These are phyloP conservation scores for Teleogryllus oceanicus DNA, from an alignment of 2,888 invertebrate species.

Conservation along the genomic window DNA sequence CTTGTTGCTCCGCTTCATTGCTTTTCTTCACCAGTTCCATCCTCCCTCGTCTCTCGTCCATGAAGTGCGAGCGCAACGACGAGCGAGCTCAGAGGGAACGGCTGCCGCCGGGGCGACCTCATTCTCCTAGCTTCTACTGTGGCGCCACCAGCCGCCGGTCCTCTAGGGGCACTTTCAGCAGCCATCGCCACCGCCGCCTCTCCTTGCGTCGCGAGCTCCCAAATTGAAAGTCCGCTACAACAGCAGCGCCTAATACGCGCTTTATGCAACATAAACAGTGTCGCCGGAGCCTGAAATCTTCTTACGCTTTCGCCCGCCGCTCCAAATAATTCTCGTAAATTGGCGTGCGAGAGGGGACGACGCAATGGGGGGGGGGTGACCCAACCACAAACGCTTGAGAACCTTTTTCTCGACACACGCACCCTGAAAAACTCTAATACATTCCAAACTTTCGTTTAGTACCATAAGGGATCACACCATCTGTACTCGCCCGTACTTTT, in stretches of 20 bases:
- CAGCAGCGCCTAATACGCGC: slow-evolving; percentile 6
- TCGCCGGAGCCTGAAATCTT: slow-evolving; percentile 7
- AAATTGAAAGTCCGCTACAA: slow-evolving; percentile 7
- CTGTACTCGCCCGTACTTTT: too few species aligned
- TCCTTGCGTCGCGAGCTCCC: neutral
- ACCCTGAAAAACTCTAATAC: too few species aligned
- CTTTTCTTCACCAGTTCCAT: too few species aligned
- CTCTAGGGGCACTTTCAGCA: neutral
- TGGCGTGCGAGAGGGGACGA: neutral
- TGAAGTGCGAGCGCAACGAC: neutral
- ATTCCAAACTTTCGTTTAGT: too few species aligned
- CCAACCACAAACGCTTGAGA: too few species aligned
- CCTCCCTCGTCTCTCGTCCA: too few species aligned
- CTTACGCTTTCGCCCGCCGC: neutral
- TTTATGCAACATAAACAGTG: slow-evolving; percentile 9
- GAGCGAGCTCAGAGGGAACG: neutral
- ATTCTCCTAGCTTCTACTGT: neutral
- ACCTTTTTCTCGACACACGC: too few species aligned
- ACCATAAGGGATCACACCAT: too few species aligned
- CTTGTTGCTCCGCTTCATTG: too few species aligned
- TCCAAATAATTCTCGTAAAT: neutral
- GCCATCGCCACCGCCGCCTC: neutral
- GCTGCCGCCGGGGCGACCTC: neutral
- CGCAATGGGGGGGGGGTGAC: neutral
- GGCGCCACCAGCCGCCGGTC: neutral